Conservation (phyloP, 2,797 vertebrate genomes). For the Chiroxiphia lanceolata region DNA sequence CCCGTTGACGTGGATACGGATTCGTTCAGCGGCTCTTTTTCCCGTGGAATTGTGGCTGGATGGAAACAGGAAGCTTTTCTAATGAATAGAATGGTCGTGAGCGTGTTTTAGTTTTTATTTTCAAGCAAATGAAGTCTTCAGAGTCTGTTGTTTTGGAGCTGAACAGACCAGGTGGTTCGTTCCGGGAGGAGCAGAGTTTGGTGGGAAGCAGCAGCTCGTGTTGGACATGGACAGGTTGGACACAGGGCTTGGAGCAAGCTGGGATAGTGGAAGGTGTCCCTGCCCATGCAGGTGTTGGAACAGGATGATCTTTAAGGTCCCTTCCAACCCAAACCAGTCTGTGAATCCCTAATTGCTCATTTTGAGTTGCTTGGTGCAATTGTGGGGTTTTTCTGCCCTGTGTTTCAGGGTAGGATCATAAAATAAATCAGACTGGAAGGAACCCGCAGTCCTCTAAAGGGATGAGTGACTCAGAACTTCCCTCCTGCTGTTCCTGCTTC, state of each 20-base stretch:
- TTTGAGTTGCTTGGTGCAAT: neutral
- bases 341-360: neutral
- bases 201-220: neutral
- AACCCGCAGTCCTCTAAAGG: rapidly evolving
- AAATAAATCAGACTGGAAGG: neutral
- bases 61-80: neutral
- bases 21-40: neutral
- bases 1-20: neutral
- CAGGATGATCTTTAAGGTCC: neutral
- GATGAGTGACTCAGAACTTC: neutral
- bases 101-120: neutral
- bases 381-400: neutral
- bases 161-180: neutral
- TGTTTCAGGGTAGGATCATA: neutral
- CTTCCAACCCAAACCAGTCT: neutral
- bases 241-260: neutral
- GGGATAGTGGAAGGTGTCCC: neutral
- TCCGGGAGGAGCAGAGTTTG: neutral
- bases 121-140: neutral
- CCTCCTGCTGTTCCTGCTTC: neutral
- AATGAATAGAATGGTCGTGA: neutral
- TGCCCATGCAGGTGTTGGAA: neutral
- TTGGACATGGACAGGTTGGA: neutral
- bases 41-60: neutral
- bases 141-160: neutral